A percentile compares a stretch with the other conserved stretches of the same genome.
These are phyloP conservation scores for Phalacrocorax brasilianus DNA, from an alignment of 2,113 vertebrate species.

Conservation along the genomic window DNA sequence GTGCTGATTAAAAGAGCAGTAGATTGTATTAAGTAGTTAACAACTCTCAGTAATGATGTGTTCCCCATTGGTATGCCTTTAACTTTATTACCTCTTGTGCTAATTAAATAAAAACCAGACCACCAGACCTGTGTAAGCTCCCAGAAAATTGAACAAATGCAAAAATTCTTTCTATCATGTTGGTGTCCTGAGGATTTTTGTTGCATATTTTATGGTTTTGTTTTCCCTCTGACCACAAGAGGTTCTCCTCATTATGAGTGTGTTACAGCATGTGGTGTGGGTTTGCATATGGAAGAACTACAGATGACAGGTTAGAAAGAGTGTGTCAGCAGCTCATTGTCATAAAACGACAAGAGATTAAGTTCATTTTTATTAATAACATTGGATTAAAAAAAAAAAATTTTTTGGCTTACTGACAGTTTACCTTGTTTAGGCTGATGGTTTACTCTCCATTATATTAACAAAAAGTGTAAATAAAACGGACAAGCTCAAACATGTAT, in stretches of 20 bases:
- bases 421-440: background rate
- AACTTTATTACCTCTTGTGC: constrained; percentile 53
- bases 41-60: constrained; percentile 38
- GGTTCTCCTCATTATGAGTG: background rate
- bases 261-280: background rate
- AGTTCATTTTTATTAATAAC: background rate
- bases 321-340: background rate
- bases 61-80: constrained; percentile 37
- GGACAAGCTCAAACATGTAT: background rate
- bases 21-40: constrained; percentile 60
- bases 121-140: background rate
- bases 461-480: background rate
- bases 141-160: constrained; percentile 23
- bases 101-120: constrained; percentile 66
- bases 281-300: background rate
- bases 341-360: background rate
- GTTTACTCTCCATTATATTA: background rate
- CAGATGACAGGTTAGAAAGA: background rate
- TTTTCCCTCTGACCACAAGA: background rate
- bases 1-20: constrained; percentile 52
- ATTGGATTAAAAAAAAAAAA: background rate
- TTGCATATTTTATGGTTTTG: background rate
- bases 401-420: background rate
- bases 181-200: constrained; percentile 4
- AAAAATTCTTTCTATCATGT: constrained; percentile 19